Base-by-base conservation (phyloP, 1,140 invertebrate genomes). In the Drosophila saltans region DNA sequence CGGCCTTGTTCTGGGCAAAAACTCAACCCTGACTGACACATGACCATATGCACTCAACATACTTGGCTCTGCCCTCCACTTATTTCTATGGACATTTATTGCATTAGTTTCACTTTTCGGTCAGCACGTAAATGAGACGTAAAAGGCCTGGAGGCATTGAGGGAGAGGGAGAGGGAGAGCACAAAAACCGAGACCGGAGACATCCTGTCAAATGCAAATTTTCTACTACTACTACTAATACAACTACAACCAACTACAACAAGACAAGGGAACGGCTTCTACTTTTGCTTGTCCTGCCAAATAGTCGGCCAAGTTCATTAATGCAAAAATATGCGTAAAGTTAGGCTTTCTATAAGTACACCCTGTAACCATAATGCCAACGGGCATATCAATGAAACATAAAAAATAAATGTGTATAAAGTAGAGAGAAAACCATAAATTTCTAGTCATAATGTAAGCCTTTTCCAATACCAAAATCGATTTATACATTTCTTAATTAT, bases 31-130 rank as follows among this genome's bases (percentile, higher is more conserved):
- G 28, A 11, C 10, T 11, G 10, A 40, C 39, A 11, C 3, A 11
- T 40, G 39, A 40, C 39, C 39, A 9, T 30, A 45, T 40, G 39
- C 21, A 66, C 4, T 21, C 9, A 3, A 58, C 33, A 10, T 3
- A 33, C 7, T 26, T 4, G 3, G 2, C 3, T 26, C 28, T 26
- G 2, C 6, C n/a, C 28, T 1, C n/a, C 21, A 4, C 11, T 5
- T 9, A n/a, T 43, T 52, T 39, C 55, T 16, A 9, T 30, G 36
- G 81, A 78, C 73, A 85, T 81, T 80, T 67, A 84, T 81, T 77
- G 66, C 73, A 59, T 66, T 77, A 77, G 61, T 82, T 82, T 64
- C 10, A 39, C 24, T 65, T 57, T 36, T 61, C n/a, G 36, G 52
- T 21, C 40, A 57, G 69, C 58, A 45, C 58, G 61, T 36, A 69